These are phyloP conservation scores for Brachionus asplanchnoidis DNA, from an alignment of 1,140 invertebrate genomes.

Conservation along the genomic window DNA sequence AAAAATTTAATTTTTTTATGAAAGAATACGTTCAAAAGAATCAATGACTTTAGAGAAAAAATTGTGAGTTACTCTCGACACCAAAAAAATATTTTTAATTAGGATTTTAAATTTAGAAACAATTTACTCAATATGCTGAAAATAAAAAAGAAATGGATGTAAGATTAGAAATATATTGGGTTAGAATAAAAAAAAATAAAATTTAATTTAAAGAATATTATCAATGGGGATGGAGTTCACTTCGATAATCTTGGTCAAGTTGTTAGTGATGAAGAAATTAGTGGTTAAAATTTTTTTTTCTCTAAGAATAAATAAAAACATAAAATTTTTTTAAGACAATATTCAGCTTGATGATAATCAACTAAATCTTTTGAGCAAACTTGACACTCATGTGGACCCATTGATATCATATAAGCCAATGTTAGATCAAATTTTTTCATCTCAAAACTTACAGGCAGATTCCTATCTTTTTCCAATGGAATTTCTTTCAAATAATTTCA, in stretches of 20 bases:
- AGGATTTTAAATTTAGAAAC: neutral
- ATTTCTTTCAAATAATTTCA: neutral
- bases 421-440: neutral
- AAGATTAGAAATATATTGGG: neutral
- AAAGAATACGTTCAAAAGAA: neutral
- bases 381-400: neutral
- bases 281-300: neutral
- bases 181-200: neutral
- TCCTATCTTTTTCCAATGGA: neutral
- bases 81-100: neutral
- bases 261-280: neutral
- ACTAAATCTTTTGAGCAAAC: neutral
- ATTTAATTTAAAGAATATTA: neutral
- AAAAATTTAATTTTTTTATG: neutral
- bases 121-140: neutral
- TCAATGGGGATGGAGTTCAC: neutral
- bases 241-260: neutral
- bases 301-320: neutral
- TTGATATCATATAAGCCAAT: neutral
- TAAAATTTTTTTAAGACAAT: neutral
- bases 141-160: conserved; percentile 14
- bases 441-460: neutral
- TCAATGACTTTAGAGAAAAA: conserved; percentile 13
- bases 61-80: neutral
- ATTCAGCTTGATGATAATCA: neutral